Evolutionary conservation across 2,113 vertebrate species (phyloP), one percentile per base, ranked within the genome.

Genomic region (Heloderma charlesbogerti): DNA sequence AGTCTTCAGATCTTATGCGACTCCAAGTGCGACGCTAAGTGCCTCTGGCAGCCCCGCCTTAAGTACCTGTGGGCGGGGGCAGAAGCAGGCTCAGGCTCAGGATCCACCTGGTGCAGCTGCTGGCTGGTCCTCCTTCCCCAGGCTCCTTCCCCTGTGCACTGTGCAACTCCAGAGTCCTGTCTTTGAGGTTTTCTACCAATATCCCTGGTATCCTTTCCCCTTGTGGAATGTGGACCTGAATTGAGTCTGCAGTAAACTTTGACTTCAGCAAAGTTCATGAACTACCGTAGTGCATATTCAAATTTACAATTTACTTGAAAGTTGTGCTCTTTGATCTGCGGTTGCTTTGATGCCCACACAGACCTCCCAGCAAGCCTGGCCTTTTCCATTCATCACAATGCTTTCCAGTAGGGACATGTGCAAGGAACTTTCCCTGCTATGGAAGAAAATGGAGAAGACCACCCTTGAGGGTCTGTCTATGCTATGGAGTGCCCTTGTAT

Each of bases 101-200:
- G n/a, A n/a, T n/a, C n/a, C n/a, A n/a, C n/a, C n/a, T n/a, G n/a
- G n/a, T n/a, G n/a, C n/a, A n/a, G n/a, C n/a, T n/a, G n/a, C n/a
- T n/a, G n/a, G n/a, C n/a, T n/a, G n/a, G n/a, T n/a, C n/a, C n/a
- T n/a, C n/a, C n/a, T n/a, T n/a, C n/a, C n/a, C n/a, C n/a, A n/a
- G n/a, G n/a, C n/a, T n/a, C n/a, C n/a, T n/a, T n/a, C n/a, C n/a
- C n/a, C n/a, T n/a, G n/a, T n/a, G n/a, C 75, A 1, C 1, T 82
- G 9, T 86, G 88, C 90, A 18, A 92, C 40, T 90, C 93, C 72
- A 92, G 63, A 89, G 69, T 78, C 12, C 4, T 88, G 67, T 0
- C 0, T 48, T 40, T 48, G 40, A n/a, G 71, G 5, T 25, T 37
- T 74, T 13, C 9, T 90, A 93, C 80, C 74, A 3, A 74, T 93